Base-by-base conservation (phyloP, 2,113 vertebrate species). In the Paradoxurus hermaphroditus region DNA sequence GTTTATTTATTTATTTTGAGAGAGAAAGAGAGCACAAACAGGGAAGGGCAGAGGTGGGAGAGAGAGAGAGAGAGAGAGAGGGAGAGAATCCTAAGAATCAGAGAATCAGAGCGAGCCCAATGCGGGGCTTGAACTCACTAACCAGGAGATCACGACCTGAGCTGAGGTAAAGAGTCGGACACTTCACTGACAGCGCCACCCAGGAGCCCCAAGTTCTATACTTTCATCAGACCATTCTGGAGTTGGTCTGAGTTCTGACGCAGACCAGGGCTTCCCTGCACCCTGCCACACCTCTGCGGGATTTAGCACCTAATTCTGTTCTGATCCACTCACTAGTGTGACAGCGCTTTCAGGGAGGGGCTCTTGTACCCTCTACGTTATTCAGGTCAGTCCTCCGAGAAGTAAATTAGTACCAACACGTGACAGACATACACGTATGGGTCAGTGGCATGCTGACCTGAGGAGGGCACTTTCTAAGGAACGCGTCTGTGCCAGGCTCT, bases 401-500 rank as follows among this genome's bases (percentile, higher is more conserved):
- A 51, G 56, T 8, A 41, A 34, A 9, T 70, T 2, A 36, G 62
- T 1, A 11, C 13, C 1, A 23, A 82, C 82, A 63, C 3, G 7
- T 1, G 68, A 62, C 4, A 51, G 0, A 8, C 59, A 34, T 19
- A 46, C 7, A 4, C 25, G 4, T 29, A 44, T 0, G 23, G 34
- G n/a, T 25, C 9, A 5, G 46, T 12, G 93, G 51, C 34, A 36
- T 15, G 16, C 3, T 49, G 7, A 1, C 51, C 39, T 8, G 31
- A 53, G 68, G 31, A 70, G 53, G 27, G 12, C 4, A 3, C 25
- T 25, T 68, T 46, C 10, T 21, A 62, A 62, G 65, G 51, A 31
- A 78, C 53, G 1, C 29, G 14, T 15, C 16, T 18, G 1, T 15
- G 72, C 39, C 95, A 36, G 62, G 53, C 21, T 78, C 91, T 25